phyloP scores from a whole-genome alignment of 2,113 vertebrate species.

The Podiceps cristatus region DNA sequence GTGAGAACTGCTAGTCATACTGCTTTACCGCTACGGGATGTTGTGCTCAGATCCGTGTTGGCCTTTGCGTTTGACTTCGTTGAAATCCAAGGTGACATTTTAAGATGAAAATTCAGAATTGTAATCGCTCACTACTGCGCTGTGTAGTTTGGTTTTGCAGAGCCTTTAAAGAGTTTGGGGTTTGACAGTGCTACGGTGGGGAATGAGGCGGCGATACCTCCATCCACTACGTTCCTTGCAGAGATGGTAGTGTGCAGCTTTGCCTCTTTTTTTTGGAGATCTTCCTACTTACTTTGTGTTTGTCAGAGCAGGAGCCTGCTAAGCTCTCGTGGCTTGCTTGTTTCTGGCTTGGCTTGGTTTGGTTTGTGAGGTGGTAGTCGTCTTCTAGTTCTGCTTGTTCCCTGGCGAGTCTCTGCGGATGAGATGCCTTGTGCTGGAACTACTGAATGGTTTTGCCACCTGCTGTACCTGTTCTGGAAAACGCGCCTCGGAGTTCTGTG shows the following conservation, averaged over 20 bases:
- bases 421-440: neutral
- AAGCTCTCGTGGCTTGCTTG: neutral
- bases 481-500: neutral
- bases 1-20: neutral
- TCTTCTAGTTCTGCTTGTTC: neutral
- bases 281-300: rapidly evolving
- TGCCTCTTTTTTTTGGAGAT: too few relatives aligned
- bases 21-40: neutral
- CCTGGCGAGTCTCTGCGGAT: rapidly evolving
- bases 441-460: neutral
- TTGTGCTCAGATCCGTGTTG: neutral
- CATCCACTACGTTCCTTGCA: neutral
- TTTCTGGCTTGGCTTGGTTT: neutral
- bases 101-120: neutral
- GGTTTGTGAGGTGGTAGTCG: neutral
- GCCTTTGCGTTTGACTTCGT: rapidly evolving
- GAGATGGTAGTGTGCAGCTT: neutral
- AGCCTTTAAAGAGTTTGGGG: neutral
- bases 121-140: neutral
- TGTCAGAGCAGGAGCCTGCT: rapidly evolving
- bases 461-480: neutral
- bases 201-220: neutral
- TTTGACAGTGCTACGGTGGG: rapidly evolving
- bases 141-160: neutral
- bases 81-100: neutral